A percentile compares a stretch with the other conserved stretches of the same genome.
phyloP scores from a whole-genome alignment of 2,888 invertebrate genomes.

The Nomada lathburiana region DNA sequence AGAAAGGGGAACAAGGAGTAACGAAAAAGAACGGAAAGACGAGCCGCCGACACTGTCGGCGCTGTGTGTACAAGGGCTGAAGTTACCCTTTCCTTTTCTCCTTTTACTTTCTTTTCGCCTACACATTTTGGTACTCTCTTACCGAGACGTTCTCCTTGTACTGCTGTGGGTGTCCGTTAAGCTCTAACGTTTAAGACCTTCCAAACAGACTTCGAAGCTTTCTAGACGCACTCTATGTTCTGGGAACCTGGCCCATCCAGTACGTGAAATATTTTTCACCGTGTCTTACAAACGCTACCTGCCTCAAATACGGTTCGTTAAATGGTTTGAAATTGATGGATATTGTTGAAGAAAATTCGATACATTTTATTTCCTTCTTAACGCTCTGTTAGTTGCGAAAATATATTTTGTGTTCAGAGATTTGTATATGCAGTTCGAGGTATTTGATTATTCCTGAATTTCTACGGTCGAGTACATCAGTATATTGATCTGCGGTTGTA shows the following conservation, averaged over 20 bases:
- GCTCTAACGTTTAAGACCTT: constrained; percentile 57
- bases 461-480: not conserved
- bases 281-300: not conserved
- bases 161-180: constrained; percentile 54
- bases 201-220: constrained; percentile 55
- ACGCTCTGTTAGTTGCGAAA: too few species aligned
- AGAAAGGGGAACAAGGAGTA: constrained; percentile 5
- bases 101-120: constrained; percentile 33
- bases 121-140: constrained; percentile 36
- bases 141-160: constrained; percentile 30
- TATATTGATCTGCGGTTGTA: constrained; percentile 41
- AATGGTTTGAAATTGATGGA: constrained; percentile 15
- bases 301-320: not conserved
- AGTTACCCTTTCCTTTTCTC: constrained; percentile 36
- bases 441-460: not conserved
- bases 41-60: constrained; percentile 1
- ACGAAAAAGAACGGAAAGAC: constrained; percentile 21
- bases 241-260: constrained; percentile 14
- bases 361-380: not conserved
- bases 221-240: constrained; percentile 46
- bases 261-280: constrained; percentile 17
- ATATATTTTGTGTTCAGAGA: too few species aligned
- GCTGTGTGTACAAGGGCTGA: constrained; percentile 22
- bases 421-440: not conserved
- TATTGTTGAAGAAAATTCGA: not conserved